A percentile compares a stretch with the other conserved stretches of the same genome.
Evolutionary conservation across 2,888 invertebrate species (phyloP).

Genomic region (Diachrysia chrysitis): DNA sequence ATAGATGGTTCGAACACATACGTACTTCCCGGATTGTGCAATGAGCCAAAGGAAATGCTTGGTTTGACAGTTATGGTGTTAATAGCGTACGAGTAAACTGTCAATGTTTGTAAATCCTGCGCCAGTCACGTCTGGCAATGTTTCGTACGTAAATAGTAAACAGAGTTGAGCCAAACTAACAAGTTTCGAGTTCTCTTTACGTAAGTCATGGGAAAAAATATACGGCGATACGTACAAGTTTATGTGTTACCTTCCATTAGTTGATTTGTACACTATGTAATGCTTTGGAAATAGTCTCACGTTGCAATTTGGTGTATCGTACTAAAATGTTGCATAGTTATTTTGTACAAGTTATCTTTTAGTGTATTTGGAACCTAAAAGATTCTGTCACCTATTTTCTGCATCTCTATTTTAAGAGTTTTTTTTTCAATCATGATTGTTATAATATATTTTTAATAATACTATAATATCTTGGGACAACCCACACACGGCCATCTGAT

Average conservation of each 20-base stretch:
- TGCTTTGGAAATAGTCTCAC: not conserved
- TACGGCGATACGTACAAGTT: constrained; percentile 26
- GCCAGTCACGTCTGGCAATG: constrained; percentile 26
- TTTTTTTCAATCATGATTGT: too few species aligned
- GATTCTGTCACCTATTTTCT: not conserved
- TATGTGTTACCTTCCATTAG: constrained; percentile 18
- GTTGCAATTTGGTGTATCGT: not conserved
- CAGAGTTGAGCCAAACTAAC: constrained; percentile 39
- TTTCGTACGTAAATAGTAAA: constrained; percentile 42
- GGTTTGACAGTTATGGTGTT: constrained; percentile 36
- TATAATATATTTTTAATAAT: too few species aligned
- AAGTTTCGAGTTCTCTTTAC: constrained; percentile 37
- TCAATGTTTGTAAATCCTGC: constrained; percentile 40
- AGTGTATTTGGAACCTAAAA: not conserved
- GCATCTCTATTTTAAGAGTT: too few species aligned
- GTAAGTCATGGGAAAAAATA: constrained; percentile 28
- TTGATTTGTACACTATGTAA: constrained; percentile 6
- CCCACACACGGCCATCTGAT: too few species aligned
- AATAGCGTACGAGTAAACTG: constrained; percentile 45
- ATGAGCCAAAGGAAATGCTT: constrained; percentile 41
- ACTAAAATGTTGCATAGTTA: not conserved
- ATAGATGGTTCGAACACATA: constrained; percentile 10
- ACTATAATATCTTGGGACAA: too few species aligned
- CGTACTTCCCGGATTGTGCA: constrained; percentile 41
- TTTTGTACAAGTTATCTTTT: not conserved